Evolutionary conservation across 30 jellyfish, hydroid and myxozoan species (phyloP), one percentile per base, ranked within the genome.

Genomic region (Aurelia coerulea): DNA sequence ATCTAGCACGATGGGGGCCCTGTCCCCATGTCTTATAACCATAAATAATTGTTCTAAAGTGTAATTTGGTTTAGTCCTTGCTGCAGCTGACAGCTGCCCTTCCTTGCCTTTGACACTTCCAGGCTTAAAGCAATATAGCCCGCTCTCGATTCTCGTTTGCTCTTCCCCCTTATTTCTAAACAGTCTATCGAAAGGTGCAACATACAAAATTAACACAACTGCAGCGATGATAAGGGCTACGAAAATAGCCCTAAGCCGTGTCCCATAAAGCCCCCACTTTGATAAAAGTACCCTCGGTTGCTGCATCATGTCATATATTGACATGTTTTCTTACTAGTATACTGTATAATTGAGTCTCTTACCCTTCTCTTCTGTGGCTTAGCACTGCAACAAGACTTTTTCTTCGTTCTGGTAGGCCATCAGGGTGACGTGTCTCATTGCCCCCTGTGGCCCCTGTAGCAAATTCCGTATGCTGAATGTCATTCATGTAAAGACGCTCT

Each of bases 11-110:
- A 90, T 90, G 32, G 99, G 99, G 7, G 98, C 94, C 46, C 99
- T 89, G 83, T 95, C 99, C 11, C 99, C 99, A 56, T 95, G 99
- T 33, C 99, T 54, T 8, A 90, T 82, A n/a, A 95, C 90, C 39
- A 90, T 37, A 54, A 80, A 97, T 14, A 95, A 83, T 83, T 95
- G 99, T 37, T 46, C 64, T 10, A 95, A 88, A 73, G 72, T 58
- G 64, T 78, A 88, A 42, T 64, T 78, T n/a, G 75, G 66, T 23
- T 49, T 39, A 0, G 83, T 23, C 4, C 78, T 63, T n/a, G 58
- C 50, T 15, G 42, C 16, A 39, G 66, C 78, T 33, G 62, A 49
- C 17, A 67, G 54, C 35, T 58, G 46, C 6, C 87, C 91, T 72
- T 94, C 99, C 35, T 41, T 59, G 15, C 99, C 99, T 17, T 58